These are phyloP conservation scores for Menura novaehollandiae DNA, from an alignment of 2,113 vertebrate genomes.

Conservation along the genomic window DNA sequence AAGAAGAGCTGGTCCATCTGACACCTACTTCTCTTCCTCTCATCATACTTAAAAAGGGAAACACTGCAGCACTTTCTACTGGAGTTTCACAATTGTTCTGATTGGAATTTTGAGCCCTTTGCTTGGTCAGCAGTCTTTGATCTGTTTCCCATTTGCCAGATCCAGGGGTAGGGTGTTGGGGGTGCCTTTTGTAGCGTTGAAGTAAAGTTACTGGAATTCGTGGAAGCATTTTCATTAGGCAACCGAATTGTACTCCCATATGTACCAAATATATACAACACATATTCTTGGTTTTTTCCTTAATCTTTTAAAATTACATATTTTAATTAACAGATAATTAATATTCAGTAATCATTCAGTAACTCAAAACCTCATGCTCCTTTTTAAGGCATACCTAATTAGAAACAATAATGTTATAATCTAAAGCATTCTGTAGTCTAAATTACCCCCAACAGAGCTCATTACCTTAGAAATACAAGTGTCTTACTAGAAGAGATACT, in stretches of 20 bases:
- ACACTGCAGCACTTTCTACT: fast-evolving
- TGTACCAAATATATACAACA: background rate
- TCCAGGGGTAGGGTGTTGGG: fast-evolving
- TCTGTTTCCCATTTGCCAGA: background rate
- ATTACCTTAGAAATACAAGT: background rate
- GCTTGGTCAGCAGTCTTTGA: background rate
- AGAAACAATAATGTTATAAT: background rate
- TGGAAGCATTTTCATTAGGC: background rate
- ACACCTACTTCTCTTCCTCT: background rate
- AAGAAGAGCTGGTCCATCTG: background rate
- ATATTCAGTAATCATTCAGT: background rate
- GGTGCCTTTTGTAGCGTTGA: background rate
- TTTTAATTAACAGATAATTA: background rate
- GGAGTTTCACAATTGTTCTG: background rate
- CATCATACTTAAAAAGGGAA: background rate
- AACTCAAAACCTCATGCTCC: background rate
- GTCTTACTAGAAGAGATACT: background rate
- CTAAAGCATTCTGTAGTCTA: background rate
- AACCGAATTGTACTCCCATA: background rate
- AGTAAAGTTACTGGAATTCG: background rate
- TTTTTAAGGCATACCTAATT: background rate
- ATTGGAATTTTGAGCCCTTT: background rate
- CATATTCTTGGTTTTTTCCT: background rate
- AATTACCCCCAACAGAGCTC: background rate
- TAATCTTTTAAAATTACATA: fast-evolving